Evolutionary conservation across 2,113 vertebrate species (phyloP).

Genomic region (Elanoides forficatus): DNA sequence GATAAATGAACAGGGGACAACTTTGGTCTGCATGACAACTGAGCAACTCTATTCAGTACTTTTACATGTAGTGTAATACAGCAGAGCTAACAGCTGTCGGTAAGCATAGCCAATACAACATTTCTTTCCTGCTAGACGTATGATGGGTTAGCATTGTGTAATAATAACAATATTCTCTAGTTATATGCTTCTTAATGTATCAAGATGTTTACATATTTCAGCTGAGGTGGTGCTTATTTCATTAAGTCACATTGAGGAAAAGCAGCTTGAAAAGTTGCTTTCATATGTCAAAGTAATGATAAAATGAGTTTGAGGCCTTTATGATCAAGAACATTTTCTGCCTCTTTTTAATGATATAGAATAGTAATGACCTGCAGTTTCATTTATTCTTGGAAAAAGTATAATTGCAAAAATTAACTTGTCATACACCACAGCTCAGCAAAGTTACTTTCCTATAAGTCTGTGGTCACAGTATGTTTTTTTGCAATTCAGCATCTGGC

Average conservation of each 20-base stretch:
- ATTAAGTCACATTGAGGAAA: slow-evolving; percentile 58
- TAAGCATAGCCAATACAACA: background rate
- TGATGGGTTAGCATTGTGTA: slow-evolving; percentile 10
- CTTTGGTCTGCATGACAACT: slow-evolving; percentile 37
- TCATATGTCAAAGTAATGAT: slow-evolving; percentile 64
- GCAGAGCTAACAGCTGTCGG: slow-evolving; percentile 44
- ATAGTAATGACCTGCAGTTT: slow-evolving; percentile 75
- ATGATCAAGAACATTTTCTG: slow-evolving; percentile 67
- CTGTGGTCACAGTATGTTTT: slow-evolving; percentile 83
- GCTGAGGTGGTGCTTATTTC: slow-evolving; percentile 62
- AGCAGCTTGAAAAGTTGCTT: slow-evolving; percentile 68
- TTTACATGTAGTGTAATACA: background rate
- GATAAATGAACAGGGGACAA: slow-evolving; percentile 28
- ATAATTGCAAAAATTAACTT: slow-evolving; percentile 86
- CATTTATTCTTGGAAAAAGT: slow-evolving; percentile 82
- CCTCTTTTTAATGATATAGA: slow-evolving; percentile 73
- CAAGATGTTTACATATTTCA: slow-evolving; percentile 54
- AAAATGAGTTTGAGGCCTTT: slow-evolving; percentile 68
- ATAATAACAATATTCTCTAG: slow-evolving; percentile 25
- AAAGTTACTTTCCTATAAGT: slow-evolving; percentile 79
- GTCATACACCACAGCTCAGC: slow-evolving; percentile 81
- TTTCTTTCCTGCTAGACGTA: background rate
- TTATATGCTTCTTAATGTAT: slow-evolving; percentile 32
- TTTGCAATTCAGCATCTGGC: slow-evolving; percentile 84
- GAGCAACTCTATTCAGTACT: slow-evolving; percentile 27